Evolutionary conservation across 2,797 vertebrate species (phyloP).

Genomic region (Urosaurus nigricauda): DNA sequence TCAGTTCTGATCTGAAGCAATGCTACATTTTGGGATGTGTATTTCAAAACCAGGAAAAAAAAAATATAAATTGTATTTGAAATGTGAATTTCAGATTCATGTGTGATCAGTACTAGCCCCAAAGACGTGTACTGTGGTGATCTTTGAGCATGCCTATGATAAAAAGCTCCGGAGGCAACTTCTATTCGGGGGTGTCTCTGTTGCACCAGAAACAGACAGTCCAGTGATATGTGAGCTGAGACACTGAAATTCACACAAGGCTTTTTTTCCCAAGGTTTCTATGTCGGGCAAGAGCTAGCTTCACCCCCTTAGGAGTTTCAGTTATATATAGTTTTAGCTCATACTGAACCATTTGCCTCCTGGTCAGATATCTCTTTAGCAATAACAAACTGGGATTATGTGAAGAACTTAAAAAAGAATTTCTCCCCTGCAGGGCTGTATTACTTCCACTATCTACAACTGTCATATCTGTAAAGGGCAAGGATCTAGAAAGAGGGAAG

Average conservation of each 20-base stretch:
- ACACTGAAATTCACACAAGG: not conserved
- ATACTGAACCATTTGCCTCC: constrained; percentile 67
- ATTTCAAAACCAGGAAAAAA: constrained; percentile 9
- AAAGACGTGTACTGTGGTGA: not conserved
- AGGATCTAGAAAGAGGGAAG: constrained; percentile 19
- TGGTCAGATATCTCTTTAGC: constrained; percentile 73
- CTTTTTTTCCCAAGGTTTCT: constrained; percentile 51
- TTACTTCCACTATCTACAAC: constrained; percentile 76
- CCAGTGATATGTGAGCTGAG: constrained; percentile 42
- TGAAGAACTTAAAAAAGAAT: constrained; percentile 75
- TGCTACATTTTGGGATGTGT: not conserved
- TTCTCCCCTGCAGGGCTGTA: constrained; percentile 63
- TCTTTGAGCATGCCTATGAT: not conserved
- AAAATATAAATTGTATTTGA: constrained; percentile 9
- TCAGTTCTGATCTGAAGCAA: not conserved
- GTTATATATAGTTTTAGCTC: constrained; percentile 74
- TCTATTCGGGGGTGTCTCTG: constrained; percentile 22
- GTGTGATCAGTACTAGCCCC: not conserved
- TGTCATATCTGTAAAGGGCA: constrained; percentile 73
- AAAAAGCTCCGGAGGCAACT: constrained; percentile 19
- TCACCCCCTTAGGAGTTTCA: constrained; percentile 64
- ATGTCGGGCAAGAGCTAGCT: constrained; percentile 63
- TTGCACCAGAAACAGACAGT: constrained; percentile 36
- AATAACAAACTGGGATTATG: constrained; percentile 72
- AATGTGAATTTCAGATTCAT: not conserved